Evolutionary conservation across 2,888 invertebrate genomes (phyloP), one percentile per base, ranked within the genome.

Genomic region (Nesidiocoris tenuis): DNA sequence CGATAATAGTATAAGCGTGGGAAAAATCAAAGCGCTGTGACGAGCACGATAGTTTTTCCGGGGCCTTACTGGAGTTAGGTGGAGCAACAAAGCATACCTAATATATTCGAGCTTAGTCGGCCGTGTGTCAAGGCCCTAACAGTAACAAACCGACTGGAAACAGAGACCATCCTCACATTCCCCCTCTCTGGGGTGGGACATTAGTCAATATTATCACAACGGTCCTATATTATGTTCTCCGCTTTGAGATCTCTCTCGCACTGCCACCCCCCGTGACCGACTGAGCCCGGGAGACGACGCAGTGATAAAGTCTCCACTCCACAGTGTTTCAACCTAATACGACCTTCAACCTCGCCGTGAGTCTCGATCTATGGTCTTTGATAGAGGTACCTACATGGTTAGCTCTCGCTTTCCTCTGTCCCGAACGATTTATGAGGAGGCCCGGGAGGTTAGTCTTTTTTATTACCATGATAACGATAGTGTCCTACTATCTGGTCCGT

Each of bases 131-230:
- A n/a, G n/a, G n/a, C n/a, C n/a, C n/a, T n/a, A n/a, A n/a, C n/a
- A n/a, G n/a, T n/a, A n/a, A n/a, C n/a, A n/a, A n/a, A n/a, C n/a
- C n/a, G n/a, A n/a, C n/a, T n/a, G n/a, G n/a, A n/a, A n/a, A n/a
- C n/a, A 39, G 39, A 39, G 39, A 39, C 12, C 39, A 7, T 12
- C 39, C 3, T 39, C 39, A 39, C 39, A 7, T 12, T 39, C 39
- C 39, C 39, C 3, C 39, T 39, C 39, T 39, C 39, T 39, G 5
- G 39, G 5, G 3, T 12, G 21, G 54, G 61, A 61, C 72, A 72
- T 72, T 72, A 72, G 72, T 72, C 72, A 72, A 72, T 72, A 72
- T 72, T 72, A 72, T 72, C 72, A 63, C 61, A 61, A 61, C 63
- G 61, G 21, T 72, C 61, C 72, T 72, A 72, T 72, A 72, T 72